Conservation (phyloP, 2,888 invertebrate species). For the Nemoura dubitans region DNA sequence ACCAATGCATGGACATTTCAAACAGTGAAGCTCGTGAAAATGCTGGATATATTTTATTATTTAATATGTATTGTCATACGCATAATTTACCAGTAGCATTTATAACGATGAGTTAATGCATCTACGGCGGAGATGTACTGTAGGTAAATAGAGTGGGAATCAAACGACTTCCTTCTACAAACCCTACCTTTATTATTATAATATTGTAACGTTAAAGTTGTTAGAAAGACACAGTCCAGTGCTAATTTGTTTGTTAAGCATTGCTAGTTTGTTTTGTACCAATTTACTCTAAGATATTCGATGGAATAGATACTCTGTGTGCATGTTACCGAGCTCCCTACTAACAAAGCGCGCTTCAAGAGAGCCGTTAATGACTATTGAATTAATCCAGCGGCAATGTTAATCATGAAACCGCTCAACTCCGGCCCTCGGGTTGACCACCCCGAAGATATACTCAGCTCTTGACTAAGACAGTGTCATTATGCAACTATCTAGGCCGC, state of each 20-base stretch:
- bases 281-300: not conserved
- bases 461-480: too few species aligned
- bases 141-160: not conserved
- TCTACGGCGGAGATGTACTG: not conserved
- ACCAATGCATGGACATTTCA: not conserved
- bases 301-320: not conserved
- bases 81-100: not conserved
- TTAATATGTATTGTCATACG: not conserved
- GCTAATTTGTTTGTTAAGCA: slow-evolving; percentile 12
- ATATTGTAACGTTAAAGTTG: not conserved
- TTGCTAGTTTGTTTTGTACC: not conserved
- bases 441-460: too few species aligned
- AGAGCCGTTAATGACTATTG: not conserved
- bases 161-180: not conserved
- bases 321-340: not conserved
- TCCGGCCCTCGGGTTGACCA: not conserved
- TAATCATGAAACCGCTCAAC: not conserved
- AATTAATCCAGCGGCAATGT: not conserved
- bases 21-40: not conserved
- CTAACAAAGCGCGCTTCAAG: not conserved
- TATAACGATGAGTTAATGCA: not conserved
- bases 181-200: not conserved
- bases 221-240: not conserved
- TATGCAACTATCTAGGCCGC: not conserved
- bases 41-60: not conserved